Conservation (phyloP, 2,113 vertebrate genomes). For the Oceanodroma tethys region DNA sequence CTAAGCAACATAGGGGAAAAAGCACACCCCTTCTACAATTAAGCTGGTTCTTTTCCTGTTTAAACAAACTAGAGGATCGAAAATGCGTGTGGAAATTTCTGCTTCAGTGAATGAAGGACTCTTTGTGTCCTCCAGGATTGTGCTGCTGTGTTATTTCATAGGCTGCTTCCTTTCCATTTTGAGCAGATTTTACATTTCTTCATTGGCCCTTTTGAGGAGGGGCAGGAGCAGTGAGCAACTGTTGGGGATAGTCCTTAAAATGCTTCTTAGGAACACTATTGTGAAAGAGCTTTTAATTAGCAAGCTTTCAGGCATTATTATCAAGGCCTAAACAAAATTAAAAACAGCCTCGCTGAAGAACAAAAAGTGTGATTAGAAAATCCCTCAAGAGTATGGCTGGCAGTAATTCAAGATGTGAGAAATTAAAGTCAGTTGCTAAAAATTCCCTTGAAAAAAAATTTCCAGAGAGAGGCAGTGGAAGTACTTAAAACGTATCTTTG, state of each 20-base stretch:
- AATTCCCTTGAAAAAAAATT: constrained; percentile 3
- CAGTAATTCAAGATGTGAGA: constrained; percentile 57
- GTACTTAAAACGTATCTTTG: constrained; percentile 17
- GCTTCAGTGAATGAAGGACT: constrained; percentile 38
- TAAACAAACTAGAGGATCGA: constrained; percentile 14
- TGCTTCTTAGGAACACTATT: constrained; percentile 38
- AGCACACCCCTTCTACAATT: background rate
- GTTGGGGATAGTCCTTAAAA: constrained; percentile 51
- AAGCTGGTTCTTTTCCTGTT: constrained; percentile 60
- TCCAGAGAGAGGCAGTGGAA: background rate
- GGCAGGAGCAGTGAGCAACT: background rate
- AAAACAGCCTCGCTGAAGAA: constrained; percentile 69
- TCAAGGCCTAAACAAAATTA: constrained; percentile 70
- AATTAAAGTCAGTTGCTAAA: constrained; percentile 65
- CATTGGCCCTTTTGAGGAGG: background rate
- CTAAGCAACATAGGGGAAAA: background rate
- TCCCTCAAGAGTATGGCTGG: constrained; percentile 53
- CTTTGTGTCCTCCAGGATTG: constrained; percentile 21
- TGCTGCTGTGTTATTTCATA: background rate
- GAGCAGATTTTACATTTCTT: background rate
- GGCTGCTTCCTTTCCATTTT: background rate
- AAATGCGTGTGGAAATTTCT: constrained; percentile 21
- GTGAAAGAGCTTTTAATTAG: constrained; percentile 69
- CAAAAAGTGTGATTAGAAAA: constrained; percentile 67
- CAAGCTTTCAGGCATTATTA: constrained; percentile 67